phyloP scores from a whole-genome alignment of 2,113 vertebrate genomes.

The Tonatia bakeri region DNA sequence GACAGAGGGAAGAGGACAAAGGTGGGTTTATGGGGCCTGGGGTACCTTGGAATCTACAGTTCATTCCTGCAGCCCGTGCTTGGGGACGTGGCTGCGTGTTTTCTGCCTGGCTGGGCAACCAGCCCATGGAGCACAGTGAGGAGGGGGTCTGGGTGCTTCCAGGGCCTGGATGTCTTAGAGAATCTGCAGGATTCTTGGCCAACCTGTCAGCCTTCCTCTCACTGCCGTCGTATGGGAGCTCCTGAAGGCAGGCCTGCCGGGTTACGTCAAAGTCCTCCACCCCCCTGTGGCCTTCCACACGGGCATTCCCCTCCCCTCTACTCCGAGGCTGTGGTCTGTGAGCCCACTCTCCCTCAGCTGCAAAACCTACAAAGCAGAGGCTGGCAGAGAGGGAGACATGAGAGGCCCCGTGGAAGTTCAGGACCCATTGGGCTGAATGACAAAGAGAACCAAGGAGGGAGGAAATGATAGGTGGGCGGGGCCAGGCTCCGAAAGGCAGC shows the following conservation, averaged over 20 bases:
- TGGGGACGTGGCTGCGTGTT: constrained; percentile 71
- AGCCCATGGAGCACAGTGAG: accelerated
- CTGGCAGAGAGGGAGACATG: not conserved
- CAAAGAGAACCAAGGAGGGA: not conserved
- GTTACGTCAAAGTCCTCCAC: not conserved
- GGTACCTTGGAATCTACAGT: not conserved
- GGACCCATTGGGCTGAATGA: not conserved
- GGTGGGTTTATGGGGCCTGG: not conserved
- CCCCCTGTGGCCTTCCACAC: not conserved
- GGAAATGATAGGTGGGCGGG: not conserved
- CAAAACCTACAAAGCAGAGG: not conserved
- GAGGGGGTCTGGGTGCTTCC: not conserved
- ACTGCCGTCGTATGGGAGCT: not conserved
- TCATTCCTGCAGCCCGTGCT: constrained; percentile 10
- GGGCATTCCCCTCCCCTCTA: too few species aligned
- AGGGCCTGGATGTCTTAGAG: not conserved
- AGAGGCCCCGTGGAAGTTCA: not conserved
- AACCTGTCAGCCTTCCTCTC: not conserved
- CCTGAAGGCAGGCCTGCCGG: not conserved
- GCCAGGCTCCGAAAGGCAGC: not conserved
- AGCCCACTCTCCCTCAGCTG: not conserved
- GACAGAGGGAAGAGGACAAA: constrained; percentile 37
- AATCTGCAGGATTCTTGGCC: not conserved
- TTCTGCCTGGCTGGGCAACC: not conserved
- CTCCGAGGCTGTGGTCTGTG: accelerated